Base-by-base conservation (phyloP, 1,140 invertebrate species). In the Melanaphis sacchari region DNA sequence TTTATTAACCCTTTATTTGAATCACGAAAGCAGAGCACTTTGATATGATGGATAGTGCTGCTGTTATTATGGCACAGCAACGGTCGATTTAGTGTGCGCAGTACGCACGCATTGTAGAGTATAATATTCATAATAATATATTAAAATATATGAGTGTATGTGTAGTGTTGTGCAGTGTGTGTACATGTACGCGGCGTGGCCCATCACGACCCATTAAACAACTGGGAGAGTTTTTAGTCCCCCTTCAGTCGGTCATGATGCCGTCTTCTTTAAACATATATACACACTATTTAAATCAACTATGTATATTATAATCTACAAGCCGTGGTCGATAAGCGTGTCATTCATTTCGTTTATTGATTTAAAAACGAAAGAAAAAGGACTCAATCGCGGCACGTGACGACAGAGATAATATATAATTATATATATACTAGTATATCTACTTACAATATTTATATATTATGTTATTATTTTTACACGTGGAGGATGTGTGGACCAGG, bases 331-430 rank as follows among this genome's bases (percentile, higher is more conserved):
- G 18, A 46, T 87, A 87, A 40, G 82, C 85, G 85, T 87, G 85
- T 87, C 85, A 7, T 87, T 87, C 43, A 7, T 49, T 87, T 87
- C 85, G 41, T 87, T 87, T 87, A 87, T 87, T 87, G 85, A 87
- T 87, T 87, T 22, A 87, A 87, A 21, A 31, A 43, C 24, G 38
- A 84, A 40, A 41, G 11, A 41, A 84, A 24, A 31, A 18, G 36
- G 76, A 82, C 38, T 38, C 36, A 38, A 36, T 82, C 36, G 76
- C 31, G 59, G 59, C 59, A 76, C 59, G 59, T 76, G 59, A 76
- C 26, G 11, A 2, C 59, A 76, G 11, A 36, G 31, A 18, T 66
- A 66, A 43, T 43, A 43, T 43, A 43, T 6, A 9, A 43, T 6
- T 43, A 43, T 43, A 43, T 43, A 2, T 43, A 43, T 43, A 43